Base-by-base conservation (phyloP, 2,113 vertebrate species). In the Machaerirhynchus nigripectus region DNA sequence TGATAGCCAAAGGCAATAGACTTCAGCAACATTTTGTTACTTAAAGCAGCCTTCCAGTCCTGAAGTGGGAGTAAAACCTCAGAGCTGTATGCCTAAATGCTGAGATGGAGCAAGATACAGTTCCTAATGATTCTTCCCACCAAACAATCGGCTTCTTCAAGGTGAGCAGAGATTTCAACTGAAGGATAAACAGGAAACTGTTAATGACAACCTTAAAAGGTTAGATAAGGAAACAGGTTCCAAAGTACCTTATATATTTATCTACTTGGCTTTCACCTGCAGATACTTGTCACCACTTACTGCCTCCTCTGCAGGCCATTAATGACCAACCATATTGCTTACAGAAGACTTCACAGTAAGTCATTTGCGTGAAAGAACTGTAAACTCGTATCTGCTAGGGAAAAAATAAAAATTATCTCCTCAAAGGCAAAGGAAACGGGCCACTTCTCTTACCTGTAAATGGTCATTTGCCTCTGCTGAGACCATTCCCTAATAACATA, bases 201-300 rank as follows among this genome's bases (percentile, higher is more conserved):
- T 84, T 81, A 79, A 91, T 76, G 74, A 94, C 96, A 65, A 81
- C 91, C 93, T 94, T 93, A 77, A 90, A 87, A 95, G 94, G 95
- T 92, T 82, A 95, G 97, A 95, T 95, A 96, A 97, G 94, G 87
- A 96, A 89, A 33, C 95, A 96, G 94, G 96, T 92, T 96, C 96
- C 68, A 92, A 92, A 95, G 95, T 70, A 83, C 88, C 86, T 94
- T 93, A 73, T 73, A 73, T 73, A 68, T 92, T 95, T 94, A 91
- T 97, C 96, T 87, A 74, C 95, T 90, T 86, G 86, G 95, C 95
- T 94, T 93, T 93, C 85, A 91, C 89, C 84, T 90, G 76, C 84
- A 93, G 77, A 78, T 93, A 93, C 81, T 90, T 87, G 67, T 95
- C 89, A 16, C 87, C 83, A 90, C 93, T 93, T 90, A 33, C 40